Evolutionary conservation across 1,140 invertebrate genomes (phyloP).

Genomic region (Trichomalopsis sarcophagae): DNA sequence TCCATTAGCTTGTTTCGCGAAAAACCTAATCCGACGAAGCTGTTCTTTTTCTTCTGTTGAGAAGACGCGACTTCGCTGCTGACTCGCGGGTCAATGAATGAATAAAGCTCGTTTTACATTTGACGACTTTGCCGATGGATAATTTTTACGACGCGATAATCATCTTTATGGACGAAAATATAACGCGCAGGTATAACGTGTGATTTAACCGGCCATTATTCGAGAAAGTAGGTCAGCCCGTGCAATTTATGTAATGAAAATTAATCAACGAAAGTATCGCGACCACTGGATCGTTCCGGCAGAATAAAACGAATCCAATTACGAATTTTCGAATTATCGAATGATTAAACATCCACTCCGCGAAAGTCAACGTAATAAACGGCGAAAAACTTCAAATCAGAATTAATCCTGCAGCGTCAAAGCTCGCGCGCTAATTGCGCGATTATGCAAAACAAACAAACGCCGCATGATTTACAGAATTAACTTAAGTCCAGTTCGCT

Average conservation of each 20-base stretch:
- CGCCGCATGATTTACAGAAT: background rate
- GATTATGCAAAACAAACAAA: background rate
- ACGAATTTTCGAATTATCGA: too few relatives aligned
- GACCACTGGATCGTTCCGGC: background rate
- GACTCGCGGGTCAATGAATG: background rate
- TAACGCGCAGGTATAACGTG: background rate
- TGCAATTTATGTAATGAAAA: background rate
- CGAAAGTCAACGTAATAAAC: too few relatives aligned
- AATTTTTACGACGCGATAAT: background rate
- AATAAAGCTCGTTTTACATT: background rate
- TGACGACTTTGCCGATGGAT: background rate
- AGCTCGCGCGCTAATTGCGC: background rate
- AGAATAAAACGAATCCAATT: background rate
- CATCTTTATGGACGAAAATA: background rate
- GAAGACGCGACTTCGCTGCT: background rate
- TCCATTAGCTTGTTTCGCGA: constrained; percentile 30
- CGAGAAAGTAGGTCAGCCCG: background rate
- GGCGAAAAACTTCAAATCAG: too few relatives aligned
- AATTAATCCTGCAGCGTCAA: background rate
- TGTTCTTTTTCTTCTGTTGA: background rate
- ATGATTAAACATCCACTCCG: too few relatives aligned
- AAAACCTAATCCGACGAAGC: background rate
- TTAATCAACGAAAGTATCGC: background rate
- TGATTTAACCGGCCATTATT: background rate
- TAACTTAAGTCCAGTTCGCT: background rate